Evolutionary conservation across 2,888 invertebrate genomes (phyloP).

Genomic region (Plebejus anna): DNA sequence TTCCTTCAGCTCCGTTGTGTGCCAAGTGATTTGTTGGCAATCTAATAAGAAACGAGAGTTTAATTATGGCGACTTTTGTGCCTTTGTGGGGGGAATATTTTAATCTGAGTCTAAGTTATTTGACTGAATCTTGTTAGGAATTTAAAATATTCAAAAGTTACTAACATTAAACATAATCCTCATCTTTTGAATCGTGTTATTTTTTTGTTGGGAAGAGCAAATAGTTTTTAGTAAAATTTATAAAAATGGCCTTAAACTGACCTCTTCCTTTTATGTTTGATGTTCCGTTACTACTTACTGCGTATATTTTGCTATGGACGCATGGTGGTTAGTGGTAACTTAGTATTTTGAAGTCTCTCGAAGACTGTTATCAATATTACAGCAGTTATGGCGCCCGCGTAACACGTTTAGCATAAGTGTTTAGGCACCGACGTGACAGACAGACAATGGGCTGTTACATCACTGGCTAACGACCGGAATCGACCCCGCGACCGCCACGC

Average conservation of each 20-base stretch:
- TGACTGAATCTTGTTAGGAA: background rate
- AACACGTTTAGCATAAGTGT: constrained; percentile 31
- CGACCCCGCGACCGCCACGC: constrained; percentile 2
- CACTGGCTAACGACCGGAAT: constrained; percentile 20
- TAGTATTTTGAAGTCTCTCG: background rate
- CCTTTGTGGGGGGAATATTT: background rate
- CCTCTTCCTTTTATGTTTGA: background rate
- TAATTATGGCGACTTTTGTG: background rate
- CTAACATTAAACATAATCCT: background rate
- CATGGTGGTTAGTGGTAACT: background rate
- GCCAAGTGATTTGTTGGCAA: constrained; percentile 11
- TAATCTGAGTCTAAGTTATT: background rate
- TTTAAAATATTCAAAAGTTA: background rate
- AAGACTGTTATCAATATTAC: constrained; percentile 7
- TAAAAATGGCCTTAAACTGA: no score
- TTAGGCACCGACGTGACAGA: constrained; percentile 30
- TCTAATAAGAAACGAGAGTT: background rate
- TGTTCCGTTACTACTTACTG: background rate
- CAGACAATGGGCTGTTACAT: constrained; percentile 20
- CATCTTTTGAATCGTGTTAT: background rate
- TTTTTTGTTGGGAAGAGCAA: background rate
- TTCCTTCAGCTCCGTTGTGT: background rate
- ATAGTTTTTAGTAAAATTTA: background rate
- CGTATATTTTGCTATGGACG: background rate
- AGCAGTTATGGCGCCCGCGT: background rate